Evolutionary conservation across 2,888 invertebrate species (phyloP).

Genomic region (Sicus ferrugineus): DNA sequence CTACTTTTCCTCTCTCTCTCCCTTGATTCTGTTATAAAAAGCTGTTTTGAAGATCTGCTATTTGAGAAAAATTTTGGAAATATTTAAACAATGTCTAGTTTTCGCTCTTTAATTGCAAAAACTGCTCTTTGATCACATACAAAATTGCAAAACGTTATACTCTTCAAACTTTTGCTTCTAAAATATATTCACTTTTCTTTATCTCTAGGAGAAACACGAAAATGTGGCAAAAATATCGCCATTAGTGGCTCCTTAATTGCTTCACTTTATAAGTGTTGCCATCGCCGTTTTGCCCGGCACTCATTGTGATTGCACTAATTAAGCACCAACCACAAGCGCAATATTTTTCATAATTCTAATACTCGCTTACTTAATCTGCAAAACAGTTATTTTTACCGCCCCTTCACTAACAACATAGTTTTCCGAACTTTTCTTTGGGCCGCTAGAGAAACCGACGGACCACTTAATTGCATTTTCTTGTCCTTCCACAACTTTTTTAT

Average conservation of each 20-base stretch:
- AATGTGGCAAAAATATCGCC: background rate
- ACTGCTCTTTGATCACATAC: too few relatives aligned
- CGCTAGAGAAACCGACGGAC: background rate
- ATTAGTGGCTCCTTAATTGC: background rate
- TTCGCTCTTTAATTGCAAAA: too few relatives aligned
- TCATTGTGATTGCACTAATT: background rate
- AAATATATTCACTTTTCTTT: too few relatives aligned
- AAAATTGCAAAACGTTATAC: too few relatives aligned
- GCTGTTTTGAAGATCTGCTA: too few relatives aligned
- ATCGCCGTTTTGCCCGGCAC: background rate
- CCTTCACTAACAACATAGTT: too few relatives aligned
- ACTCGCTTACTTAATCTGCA: background rate
- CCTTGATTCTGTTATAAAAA: background rate
- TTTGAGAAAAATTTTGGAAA: too few relatives aligned
- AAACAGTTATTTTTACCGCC: too few relatives aligned
- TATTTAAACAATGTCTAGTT: too few relatives aligned
- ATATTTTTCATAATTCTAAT: background rate
- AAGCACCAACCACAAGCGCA: background rate
- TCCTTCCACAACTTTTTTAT: background rate
- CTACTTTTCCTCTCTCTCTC: background rate
- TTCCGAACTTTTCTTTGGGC: background rate
- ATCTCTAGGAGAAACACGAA: too few relatives aligned
- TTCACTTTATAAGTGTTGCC: background rate
- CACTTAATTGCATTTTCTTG: background rate
- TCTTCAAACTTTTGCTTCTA: too few relatives aligned